Evolutionary conservation across 2,113 vertebrate genomes (phyloP), one percentile per base, ranked within the genome.

Genomic region (Serinus canaria): DNA sequence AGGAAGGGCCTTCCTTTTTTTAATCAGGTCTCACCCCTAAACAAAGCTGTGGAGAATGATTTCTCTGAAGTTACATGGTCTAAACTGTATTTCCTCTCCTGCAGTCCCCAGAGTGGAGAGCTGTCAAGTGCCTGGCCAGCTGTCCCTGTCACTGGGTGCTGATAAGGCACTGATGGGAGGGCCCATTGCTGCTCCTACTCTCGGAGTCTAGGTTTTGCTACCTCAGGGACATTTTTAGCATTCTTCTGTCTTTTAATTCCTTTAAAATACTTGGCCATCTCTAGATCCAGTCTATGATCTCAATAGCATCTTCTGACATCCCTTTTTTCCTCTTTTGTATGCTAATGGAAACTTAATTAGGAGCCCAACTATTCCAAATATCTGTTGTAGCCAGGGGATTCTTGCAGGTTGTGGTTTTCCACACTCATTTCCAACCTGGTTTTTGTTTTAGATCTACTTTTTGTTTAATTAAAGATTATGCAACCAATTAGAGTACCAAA

Each of bases 361-460:
- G 52, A 91, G 74, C n/a, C 67, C 6, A 67, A 1, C 5, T 56
- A 21, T 56, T 58, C 35, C 16, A 66, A 66, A 16, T n/a, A 4
- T 3, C 4, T 60, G 9, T 64, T 75, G 15, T 60, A 68, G 10
- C 5, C 22, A 30, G 31, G n/a, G 41, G 47, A 72, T 64, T 66
- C 27, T 52, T 63, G 20, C 1, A 2, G 14, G 11, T 18, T 16
- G 0, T 18, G 4, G 2, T 15, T 80, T 66, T 31, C 17, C 10
- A 7, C 11, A 20, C 5, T 7, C 6, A 3, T 16, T 49, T 81
- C 17, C 12, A 10, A 14, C 20, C 4, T 7, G 3, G 2, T 14
- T 56, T 88, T 52, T 49, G 35, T 46, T 68, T 60, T 35, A 44
- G 19, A 6, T 90, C 19, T 43, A 43, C 15, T 43, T 43, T 43